phyloP scores from a whole-genome alignment of 2,113 vertebrate genomes.

The Mobula birostris region DNA sequence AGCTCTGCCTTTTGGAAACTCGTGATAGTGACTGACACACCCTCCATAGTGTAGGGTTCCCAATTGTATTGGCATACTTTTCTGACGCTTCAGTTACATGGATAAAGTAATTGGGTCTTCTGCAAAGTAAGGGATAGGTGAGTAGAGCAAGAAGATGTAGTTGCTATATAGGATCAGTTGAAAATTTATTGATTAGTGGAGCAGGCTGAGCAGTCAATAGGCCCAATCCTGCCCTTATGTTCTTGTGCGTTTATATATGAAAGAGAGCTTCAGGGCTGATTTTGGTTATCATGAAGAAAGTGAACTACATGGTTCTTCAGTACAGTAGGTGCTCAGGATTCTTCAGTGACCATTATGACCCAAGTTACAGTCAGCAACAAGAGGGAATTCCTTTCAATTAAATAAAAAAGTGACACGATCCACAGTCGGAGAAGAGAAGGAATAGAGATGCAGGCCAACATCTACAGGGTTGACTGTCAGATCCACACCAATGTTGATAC shows the following conservation, averaged over 20 bases:
- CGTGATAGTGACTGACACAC: too few species aligned
- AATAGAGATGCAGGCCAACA: background rate
- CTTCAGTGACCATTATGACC: background rate
- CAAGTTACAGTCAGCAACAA: background rate
- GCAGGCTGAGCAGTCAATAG: too few species aligned
- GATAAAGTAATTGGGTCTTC: background rate
- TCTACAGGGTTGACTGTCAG: background rate
- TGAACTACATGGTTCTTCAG: background rate
- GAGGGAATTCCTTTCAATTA: background rate
- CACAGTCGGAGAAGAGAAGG: background rate
- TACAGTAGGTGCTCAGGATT: background rate
- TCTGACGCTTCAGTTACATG: background rate
- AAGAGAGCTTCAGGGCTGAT: background rate
- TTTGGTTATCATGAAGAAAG: background rate
- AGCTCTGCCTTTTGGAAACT: too few species aligned
- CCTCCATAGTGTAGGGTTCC: too few species aligned
- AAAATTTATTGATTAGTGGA: too few species aligned
- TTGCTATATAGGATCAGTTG: too few species aligned
- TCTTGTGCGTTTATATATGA: background rate
- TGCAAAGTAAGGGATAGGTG: background rate
- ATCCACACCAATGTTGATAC: background rate
- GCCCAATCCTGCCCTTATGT: too few species aligned
- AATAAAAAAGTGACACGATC: background rate
- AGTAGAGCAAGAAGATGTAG: too few species aligned
- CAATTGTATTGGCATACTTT: background rate